phyloP scores from a whole-genome alignment of 2,797 vertebrate genomes.

The Ataeniobius toweri region DNA sequence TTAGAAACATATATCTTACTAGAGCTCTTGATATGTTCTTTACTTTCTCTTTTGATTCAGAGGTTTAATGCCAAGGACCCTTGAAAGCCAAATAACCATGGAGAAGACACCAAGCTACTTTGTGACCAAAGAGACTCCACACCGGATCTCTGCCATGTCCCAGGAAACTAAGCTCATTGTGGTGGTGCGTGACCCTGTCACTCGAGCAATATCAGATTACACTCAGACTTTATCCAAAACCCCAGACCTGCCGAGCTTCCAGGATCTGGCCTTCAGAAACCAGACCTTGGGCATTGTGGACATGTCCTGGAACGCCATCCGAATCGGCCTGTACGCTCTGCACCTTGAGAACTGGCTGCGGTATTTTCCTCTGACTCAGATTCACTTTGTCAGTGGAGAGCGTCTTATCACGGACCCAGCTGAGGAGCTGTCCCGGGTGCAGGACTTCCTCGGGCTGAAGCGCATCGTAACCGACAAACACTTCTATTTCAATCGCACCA shows the following conservation, averaged over 20 bases:
- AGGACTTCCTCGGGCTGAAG: conserved; percentile 93
- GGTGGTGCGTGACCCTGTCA: conserved; percentile 92
- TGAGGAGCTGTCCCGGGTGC: conserved; percentile 90
- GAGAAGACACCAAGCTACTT: conserved; percentile 97
- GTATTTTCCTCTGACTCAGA: conserved; percentile 91
- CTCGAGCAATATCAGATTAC: conserved; percentile 93
- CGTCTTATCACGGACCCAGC: conserved; percentile 91
- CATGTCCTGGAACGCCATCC: conserved; percentile 92
- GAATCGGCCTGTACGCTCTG: conserved; percentile 90
- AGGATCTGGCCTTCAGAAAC: conserved; percentile 91
- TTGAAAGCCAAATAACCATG: conserved; percentile 92
- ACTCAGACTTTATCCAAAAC: conserved; percentile 93
- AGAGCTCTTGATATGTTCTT: conserved; percentile 22
- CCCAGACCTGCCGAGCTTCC: conserved; percentile 92
- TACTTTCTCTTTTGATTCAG: conserved; percentile 69
- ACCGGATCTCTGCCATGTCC: conserved; percentile 88
- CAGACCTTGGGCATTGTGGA: conserved; percentile 89
- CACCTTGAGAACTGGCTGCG: conserved; percentile 93
- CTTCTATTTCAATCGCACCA: conserved; percentile 97
- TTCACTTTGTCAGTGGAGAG: conserved; percentile 94
- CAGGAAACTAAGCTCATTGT: conserved; percentile 89
- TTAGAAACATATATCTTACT: conserved; percentile 21
- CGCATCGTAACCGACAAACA: conserved; percentile 93
- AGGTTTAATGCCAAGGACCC: conserved; percentile 90
- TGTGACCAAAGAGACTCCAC: conserved; percentile 89